A percentile compares a stretch with the other conserved stretches of the same genome.
Evolutionary conservation across 2,888 invertebrate genomes (phyloP).

Genomic region (Acanthopleura granulata): DNA sequence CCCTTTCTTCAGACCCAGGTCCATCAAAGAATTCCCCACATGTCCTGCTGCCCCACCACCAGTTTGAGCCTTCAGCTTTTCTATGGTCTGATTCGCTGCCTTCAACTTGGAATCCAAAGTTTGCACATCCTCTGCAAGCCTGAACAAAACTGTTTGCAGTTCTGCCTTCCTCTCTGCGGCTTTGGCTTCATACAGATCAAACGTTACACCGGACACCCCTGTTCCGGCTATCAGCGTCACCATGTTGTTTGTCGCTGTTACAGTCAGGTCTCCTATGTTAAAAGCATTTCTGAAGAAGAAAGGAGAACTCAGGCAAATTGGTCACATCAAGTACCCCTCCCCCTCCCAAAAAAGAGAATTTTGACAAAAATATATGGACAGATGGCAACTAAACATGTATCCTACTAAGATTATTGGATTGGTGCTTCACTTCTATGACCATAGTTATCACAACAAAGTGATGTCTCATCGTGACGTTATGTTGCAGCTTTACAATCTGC

Average conservation of each 20-base stretch:
- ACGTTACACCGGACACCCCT: constrained; percentile 42
- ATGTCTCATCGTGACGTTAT: no score
- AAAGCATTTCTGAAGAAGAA: constrained; percentile 53
- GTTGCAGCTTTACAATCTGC: no score
- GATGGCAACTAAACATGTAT: no score
- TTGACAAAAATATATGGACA: no score
- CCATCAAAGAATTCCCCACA: constrained; percentile 39
- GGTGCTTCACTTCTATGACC: no score
- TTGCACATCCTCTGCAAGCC: constrained; percentile 49
- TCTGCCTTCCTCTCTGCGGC: constrained; percentile 59
- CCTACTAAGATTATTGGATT: no score
- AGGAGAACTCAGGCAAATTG: no score
- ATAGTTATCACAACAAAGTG: no score
- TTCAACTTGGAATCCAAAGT: constrained; percentile 47
- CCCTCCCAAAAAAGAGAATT: no score
- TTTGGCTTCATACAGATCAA: constrained; percentile 61
- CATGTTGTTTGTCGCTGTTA: constrained; percentile 51
- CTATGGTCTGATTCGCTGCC: constrained; percentile 52
- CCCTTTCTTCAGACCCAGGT: constrained; percentile 50
- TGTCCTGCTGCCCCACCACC: constrained; percentile 29
- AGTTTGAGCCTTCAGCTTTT: constrained; percentile 46
- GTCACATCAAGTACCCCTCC: no score
- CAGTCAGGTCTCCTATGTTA: constrained; percentile 47
- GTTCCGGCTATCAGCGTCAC: constrained; percentile 54
- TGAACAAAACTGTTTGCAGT: constrained; percentile 54